Base-by-base conservation (phyloP, 1,140 invertebrate genomes). In the Trissolcus basalis region DNA sequence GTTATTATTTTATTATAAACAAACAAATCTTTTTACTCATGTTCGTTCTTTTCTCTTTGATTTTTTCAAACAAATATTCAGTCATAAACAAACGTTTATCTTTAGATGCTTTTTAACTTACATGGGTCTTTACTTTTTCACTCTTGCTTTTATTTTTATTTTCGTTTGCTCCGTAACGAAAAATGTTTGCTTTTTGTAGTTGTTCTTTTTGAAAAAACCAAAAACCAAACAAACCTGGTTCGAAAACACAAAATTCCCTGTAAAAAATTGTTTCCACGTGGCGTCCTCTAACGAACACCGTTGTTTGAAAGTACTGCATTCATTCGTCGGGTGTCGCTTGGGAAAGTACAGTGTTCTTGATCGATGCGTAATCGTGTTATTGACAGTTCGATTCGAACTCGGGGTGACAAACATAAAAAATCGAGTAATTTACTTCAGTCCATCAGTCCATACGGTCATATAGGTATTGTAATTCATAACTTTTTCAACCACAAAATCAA, bases 381-480 rank as follows among this genome's bases (percentile, higher is more conserved):
- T 71, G 68, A 56, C 68, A 71, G 51, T 71, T 63, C 47, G 27
- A 58, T 58, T 58, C 59, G 53, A 71, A 71, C 68, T 45, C n/a
- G 53, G 1, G 32, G n/a, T 58, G 39, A 45, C 27, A 1, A 14
- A 9, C 44, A 49, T 12, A 16, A 41, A 64, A 54, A 47, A 14
- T 39, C 6, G 19, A 19, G n/a, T 56, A 56, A 47, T 4, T 11
- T 13, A 49, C 56, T 13, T 4, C 19, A 32, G 19, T 13, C 16
- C 2, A 33, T 35, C 6, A n/a, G 53, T 53, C 41, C 27, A 39
- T 56, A 27, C 41, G 12, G 5, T 10, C 3, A 51, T 32, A 51
- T 47, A 63, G 47, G 54, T 64, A 72, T 32, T 41, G 7, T 39
- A 27, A 48, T 48, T 39, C 41, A 32, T 64, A 0, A 5, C 44